Percentiles rank a stretch among this genome's conserved stretches.
Conservation (phyloP, 1,140 invertebrate genomes). For the Drosophila pandora region DNA sequence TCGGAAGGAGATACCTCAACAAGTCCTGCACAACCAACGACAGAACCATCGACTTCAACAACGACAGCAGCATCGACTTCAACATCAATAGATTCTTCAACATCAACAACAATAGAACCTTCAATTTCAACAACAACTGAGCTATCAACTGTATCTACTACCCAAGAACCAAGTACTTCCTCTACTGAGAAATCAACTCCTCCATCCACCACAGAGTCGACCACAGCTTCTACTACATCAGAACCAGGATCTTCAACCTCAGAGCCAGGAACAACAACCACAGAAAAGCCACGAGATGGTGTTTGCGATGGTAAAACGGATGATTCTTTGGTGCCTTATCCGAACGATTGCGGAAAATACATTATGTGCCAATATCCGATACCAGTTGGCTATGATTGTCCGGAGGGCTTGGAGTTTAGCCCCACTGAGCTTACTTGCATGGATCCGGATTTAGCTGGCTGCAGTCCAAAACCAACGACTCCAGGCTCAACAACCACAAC, state of each 20-base stretch:
- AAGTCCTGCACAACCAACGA: background rate
- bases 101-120: background rate
- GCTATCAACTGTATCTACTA: background rate
- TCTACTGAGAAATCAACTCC: slow-evolving; percentile 2
- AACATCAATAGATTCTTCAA: background rate
- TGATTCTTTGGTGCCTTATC: slow-evolving; percentile 58
- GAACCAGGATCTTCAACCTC: slow-evolving; percentile 13
- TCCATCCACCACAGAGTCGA: background rate
- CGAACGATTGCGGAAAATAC: slow-evolving; percentile 67
- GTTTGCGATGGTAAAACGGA: slow-evolving; percentile 49
- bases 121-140: slow-evolving; percentile 6
- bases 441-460: slow-evolving; percentile 59
- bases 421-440: slow-evolving; percentile 54
- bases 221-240: background rate
- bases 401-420: slow-evolving; percentile 62
- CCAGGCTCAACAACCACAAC: slow-evolving; percentile 5
- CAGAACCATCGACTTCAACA: background rate
- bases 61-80: slow-evolving; percentile 5
- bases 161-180: background rate
- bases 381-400: slow-evolving; percentile 65
- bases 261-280: slow-evolving; percentile 8
- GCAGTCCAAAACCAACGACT: slow-evolving; percentile 25
- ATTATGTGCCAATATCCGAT: slow-evolving; percentile 63
- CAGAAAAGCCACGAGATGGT: slow-evolving; percentile 41
- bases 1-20: slow-evolving; percentile 8